Percentiles rank a stretch among this genome's conserved stretches.
phyloP scores from a whole-genome alignment of 1,140 invertebrate species.

The Lepidotrigona ventralis region DNA sequence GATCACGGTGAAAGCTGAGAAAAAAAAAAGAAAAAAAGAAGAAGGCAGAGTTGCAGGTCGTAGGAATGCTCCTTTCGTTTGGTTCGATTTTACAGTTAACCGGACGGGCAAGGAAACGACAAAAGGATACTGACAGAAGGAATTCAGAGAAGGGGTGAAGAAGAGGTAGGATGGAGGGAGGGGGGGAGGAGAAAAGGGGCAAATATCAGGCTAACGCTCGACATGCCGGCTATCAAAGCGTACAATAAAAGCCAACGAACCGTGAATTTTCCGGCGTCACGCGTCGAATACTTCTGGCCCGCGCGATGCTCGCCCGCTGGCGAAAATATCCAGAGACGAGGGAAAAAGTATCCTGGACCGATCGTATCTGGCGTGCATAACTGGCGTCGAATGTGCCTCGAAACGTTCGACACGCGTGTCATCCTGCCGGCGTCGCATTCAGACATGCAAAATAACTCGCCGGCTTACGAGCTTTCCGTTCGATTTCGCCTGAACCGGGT shows the following conservation, averaged over 20 bases:
- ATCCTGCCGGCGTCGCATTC: neutral
- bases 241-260: slow-evolving; percentile 53
- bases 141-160: slow-evolving; percentile 1
- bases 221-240: slow-evolving; percentile 48
- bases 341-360: slow-evolving; percentile 11
- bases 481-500: neutral
- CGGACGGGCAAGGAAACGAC: slow-evolving; percentile 19
- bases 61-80: slow-evolving; percentile 14
- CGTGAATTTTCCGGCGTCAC: slow-evolving; percentile 50
- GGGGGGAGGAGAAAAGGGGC: neutral
- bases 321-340: slow-evolving; percentile 11
- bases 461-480: slow-evolving; percentile 24
- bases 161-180: no score
- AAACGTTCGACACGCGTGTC: neutral
- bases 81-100: slow-evolving; percentile 45
- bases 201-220: slow-evolving; percentile 31
- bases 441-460: slow-evolving; percentile 36
- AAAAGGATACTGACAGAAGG: slow-evolving; percentile 36
- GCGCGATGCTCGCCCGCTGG: neutral
- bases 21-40: neutral
- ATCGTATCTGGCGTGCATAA: neutral
- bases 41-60: neutral
- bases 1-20: neutral
- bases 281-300: slow-evolving; percentile 37
- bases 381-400: neutral